These are phyloP conservation scores for Phyllotreta striolata DNA, from an alignment of 2,888 invertebrate genomes.

Conservation along the genomic window DNA sequence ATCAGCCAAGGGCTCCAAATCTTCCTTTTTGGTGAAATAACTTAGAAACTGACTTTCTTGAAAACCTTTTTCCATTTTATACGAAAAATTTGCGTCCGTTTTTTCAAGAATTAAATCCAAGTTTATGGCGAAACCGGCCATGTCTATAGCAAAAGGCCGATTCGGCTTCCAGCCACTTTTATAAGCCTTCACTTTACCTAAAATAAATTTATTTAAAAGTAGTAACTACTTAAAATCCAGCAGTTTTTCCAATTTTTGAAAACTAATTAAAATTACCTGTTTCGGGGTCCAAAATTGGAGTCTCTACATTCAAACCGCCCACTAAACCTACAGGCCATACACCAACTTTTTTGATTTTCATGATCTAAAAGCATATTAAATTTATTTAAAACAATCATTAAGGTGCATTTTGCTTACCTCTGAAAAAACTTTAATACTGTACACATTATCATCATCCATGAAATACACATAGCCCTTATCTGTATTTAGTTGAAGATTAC, in stretches of 20 bases:
- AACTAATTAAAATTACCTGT: constrained; percentile 38
- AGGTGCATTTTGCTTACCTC: constrained; percentile 68
- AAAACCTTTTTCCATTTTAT: constrained; percentile 86
- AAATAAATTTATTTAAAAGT: constrained; percentile 24
- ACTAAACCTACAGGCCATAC: constrained; percentile 97
- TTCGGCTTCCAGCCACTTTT: constrained; percentile 88
- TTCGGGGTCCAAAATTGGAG: constrained; percentile 73
- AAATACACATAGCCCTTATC: constrained; percentile 86
- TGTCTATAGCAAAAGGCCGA: constrained; percentile 94
- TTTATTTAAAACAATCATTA: constrained; percentile 21
- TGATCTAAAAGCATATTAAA: constrained; percentile 69
- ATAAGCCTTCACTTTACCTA: constrained; percentile 69
- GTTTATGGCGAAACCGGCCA: constrained; percentile 96
- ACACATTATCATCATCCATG: constrained; percentile 97
- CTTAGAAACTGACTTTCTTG: constrained; percentile 87
- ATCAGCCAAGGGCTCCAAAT: constrained; percentile 91
- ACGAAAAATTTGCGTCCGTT: constrained; percentile 80
- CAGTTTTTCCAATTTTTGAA: neutral
- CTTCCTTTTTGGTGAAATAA: constrained; percentile 73
- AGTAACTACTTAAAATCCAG: neutral
- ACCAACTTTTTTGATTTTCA: constrained; percentile 82
- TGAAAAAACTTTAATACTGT: constrained; percentile 86
- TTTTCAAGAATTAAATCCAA: constrained; percentile 75
- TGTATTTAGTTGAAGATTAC: constrained; percentile 65
- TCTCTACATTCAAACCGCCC: constrained; percentile 92